Evolutionary conservation across 2,797 vertebrate species (phyloP).

Genomic region (Glyptemys insculpta): DNA sequence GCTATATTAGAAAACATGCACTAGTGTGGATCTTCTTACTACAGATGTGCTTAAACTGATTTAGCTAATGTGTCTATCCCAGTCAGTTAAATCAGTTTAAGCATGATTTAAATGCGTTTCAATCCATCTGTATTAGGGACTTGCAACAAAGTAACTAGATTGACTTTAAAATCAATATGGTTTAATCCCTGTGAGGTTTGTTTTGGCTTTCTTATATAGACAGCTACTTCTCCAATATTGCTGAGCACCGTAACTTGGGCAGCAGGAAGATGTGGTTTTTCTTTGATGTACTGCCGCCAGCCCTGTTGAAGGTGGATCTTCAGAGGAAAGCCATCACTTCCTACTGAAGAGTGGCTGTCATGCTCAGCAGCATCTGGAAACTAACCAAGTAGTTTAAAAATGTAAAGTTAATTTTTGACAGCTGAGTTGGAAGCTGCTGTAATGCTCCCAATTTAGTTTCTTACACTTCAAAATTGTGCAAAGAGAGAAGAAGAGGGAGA

Average conservation of each 20-base stretch:
- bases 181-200: background rate
- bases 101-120: background rate
- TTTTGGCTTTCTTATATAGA: background rate
- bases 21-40: background rate
- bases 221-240: background rate
- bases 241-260: background rate
- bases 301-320: background rate
- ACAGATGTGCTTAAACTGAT: background rate
- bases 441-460: background rate
- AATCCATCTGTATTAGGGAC: background rate
- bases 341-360: background rate
- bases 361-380: background rate
- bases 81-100: background rate
- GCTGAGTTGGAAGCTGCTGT: background rate
- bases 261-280: background rate
- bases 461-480: background rate
- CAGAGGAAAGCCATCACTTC: background rate
- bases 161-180: background rate
- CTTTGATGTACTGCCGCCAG: background rate
- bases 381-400: background rate
- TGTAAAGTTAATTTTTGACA: background rate
- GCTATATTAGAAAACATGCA: background rate
- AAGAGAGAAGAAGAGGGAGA: background rate
- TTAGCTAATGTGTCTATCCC: background rate
- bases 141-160: background rate